These are phyloP conservation scores for Oxytorus armatus DNA, from an alignment of 2,888 invertebrate genomes.

Conservation along the genomic window DNA sequence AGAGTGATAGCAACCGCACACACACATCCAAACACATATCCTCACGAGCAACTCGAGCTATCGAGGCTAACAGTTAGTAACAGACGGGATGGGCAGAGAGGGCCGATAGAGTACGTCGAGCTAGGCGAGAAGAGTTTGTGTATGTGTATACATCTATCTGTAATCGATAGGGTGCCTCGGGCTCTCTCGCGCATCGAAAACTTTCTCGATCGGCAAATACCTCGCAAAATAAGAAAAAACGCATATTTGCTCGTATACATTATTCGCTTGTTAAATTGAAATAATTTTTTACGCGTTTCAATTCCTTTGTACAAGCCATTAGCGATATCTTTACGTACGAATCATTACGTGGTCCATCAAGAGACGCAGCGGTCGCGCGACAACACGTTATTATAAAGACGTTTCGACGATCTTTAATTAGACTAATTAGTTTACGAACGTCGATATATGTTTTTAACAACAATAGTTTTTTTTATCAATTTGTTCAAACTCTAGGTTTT, in stretches of 20 bases:
- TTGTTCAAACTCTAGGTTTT: too few relatives aligned
- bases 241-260: slow-evolving; percentile 1
- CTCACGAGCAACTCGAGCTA: not conserved
- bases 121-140: slow-evolving; percentile 10
- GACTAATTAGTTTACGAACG: too few relatives aligned
- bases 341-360: not conserved
- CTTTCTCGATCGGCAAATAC: slow-evolving; percentile 2
- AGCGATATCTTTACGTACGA: not conserved
- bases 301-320: not conserved
- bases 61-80: slow-evolving; percentile 11
- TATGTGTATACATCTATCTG: slow-evolving; percentile 13
- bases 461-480: too few relatives aligned
- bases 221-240: not conserved
- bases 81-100: slow-evolving; percentile 17
- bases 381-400: too few relatives aligned
- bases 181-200: not conserved
- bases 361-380: too few relatives aligned
- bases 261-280: not conserved
- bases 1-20: slow-evolving; percentile 9
- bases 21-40: not conserved
- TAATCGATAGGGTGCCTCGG: slow-evolving; percentile 36
- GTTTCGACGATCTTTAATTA: too few relatives aligned
- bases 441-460: too few relatives aligned
- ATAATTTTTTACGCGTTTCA: not conserved
- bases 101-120: not conserved